These are phyloP conservation scores for Euura saliciscinereae DNA, from an alignment of 1,140 invertebrate genomes.

Conservation along the genomic window DNA sequence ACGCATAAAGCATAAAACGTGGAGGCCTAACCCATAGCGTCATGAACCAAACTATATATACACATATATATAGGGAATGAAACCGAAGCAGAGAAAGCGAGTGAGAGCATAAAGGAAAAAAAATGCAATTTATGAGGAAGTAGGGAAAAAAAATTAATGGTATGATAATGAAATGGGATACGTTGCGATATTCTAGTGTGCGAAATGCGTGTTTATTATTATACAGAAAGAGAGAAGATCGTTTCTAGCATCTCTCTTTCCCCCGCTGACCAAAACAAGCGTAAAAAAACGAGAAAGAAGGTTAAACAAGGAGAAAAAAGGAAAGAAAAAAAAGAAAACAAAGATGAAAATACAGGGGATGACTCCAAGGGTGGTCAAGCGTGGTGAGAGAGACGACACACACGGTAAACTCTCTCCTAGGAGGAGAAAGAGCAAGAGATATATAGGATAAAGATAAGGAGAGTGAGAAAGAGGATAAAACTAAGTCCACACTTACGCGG, in stretches of 20 bases:
- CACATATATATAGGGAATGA: not conserved
- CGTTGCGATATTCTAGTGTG: too few species aligned
- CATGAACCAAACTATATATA: not conserved
- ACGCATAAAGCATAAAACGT: not conserved
- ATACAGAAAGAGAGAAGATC: not conserved
- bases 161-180: too few species aligned
- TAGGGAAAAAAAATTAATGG: too few species aligned
- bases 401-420: not conserved
- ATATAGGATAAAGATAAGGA: not conserved
- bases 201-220: too few species aligned
- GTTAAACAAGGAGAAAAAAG: not conserved
- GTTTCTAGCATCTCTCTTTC: not conserved
- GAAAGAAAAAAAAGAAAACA: not conserved
- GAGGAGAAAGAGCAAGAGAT: not conserved
- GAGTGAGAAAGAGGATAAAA: not conserved
- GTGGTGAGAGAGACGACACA: slow-evolving; percentile 4
- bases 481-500: slow-evolving; percentile 10
- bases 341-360: slow-evolving; percentile 4
- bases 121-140: too few species aligned
- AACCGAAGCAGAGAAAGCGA: too few species aligned
- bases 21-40: not conserved
- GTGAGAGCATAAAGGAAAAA: too few species aligned
- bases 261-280: slow-evolving; percentile 4
- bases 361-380: slow-evolving; percentile 2
- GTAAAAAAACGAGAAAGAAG: not conserved